Percentiles rank a stretch among this genome's conserved stretches.
Conservation (phyloP, 35 echinoderm and acorn worm species). For the Heliocidaris tuberculata region DNA sequence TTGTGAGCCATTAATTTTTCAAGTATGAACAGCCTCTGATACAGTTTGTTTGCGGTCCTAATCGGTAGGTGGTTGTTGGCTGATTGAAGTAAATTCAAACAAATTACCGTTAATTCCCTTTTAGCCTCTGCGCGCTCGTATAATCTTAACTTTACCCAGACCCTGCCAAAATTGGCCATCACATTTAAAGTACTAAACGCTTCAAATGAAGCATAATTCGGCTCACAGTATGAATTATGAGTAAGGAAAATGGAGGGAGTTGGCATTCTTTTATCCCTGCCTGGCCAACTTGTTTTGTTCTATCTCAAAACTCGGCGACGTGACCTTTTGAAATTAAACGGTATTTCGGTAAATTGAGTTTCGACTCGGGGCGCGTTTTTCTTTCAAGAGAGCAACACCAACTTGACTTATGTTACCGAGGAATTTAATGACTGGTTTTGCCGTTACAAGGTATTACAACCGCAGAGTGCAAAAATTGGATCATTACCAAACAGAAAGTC, state of each 20-base stretch:
- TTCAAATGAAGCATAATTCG: slow-evolving; percentile 8
- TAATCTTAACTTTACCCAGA: neutral
- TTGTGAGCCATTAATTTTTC: neutral
- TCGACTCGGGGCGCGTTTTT: neutral
- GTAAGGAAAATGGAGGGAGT: neutral
- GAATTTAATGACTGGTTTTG: neutral
- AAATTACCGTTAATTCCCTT: slow-evolving; percentile 34
- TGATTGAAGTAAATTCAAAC: slow-evolving; percentile 40
- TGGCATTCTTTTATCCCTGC: slow-evolving; percentile 19
- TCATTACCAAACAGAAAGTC: neutral
- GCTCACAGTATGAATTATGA: neutral
- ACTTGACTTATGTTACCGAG: neutral
- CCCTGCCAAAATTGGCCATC: slow-evolving; percentile 7
- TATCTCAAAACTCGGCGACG: neutral
- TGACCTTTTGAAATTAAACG: slow-evolving; percentile 39
- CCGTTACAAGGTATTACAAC: neutral
- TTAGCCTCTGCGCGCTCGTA: slow-evolving; percentile 7
- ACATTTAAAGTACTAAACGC: neutral
- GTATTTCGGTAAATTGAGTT: neutral
- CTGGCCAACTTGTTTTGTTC: slow-evolving; percentile 13
- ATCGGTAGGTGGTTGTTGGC: slow-evolving; percentile 20
- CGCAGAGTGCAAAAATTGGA: neutral
- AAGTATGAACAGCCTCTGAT: neutral
- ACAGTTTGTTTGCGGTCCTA: neutral
- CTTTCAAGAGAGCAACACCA: neutral